phyloP scores from a whole-genome alignment of 2,113 vertebrate genomes.

The Tursiops truncatus region DNA sequence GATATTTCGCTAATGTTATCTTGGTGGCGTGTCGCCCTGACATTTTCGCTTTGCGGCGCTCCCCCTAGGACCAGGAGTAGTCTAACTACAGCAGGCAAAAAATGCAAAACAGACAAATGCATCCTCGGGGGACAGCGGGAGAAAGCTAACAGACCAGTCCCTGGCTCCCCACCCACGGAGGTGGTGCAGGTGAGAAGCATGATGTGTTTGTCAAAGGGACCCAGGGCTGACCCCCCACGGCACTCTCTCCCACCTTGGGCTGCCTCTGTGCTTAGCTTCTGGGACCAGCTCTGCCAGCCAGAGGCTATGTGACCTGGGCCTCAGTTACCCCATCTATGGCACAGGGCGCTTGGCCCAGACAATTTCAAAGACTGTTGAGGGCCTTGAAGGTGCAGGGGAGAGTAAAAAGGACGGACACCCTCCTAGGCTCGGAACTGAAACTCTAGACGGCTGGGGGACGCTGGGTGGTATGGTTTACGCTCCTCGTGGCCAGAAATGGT shows the following conservation, averaged over 20 bases:
- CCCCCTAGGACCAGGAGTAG: conserved; percentile 83
- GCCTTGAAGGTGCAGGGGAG: not conserved
- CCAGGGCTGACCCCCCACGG: not conserved
- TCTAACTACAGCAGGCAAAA: conserved; percentile 84
- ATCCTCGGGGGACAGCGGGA: conserved; percentile 81
- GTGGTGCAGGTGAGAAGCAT: conserved; percentile 77
- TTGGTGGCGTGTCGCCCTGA: conserved; percentile 83
- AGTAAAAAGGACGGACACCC: not conserved
- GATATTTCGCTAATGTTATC: conserved; percentile 89
- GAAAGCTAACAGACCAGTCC: conserved; percentile 81
- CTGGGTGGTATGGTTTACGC: not conserved
- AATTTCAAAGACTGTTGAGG: not conserved
- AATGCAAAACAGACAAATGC: conserved; percentile 89
- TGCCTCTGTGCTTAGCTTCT: not conserved
- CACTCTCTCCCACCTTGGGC: not conserved
- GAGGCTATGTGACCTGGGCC: not conserved
- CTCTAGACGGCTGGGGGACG: not conserved
- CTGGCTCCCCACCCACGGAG: conserved; percentile 71
- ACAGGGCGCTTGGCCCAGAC: not conserved
- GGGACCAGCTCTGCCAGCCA: not conserved
- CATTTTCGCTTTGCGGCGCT: conserved; percentile 83
- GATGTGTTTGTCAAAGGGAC: conserved; percentile 77
- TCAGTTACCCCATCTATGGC: not conserved
- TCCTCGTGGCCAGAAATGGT: not conserved
- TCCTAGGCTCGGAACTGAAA: not conserved